Base-by-base conservation (phyloP, 1,140 invertebrate species). In the Idris sp. region DNA sequence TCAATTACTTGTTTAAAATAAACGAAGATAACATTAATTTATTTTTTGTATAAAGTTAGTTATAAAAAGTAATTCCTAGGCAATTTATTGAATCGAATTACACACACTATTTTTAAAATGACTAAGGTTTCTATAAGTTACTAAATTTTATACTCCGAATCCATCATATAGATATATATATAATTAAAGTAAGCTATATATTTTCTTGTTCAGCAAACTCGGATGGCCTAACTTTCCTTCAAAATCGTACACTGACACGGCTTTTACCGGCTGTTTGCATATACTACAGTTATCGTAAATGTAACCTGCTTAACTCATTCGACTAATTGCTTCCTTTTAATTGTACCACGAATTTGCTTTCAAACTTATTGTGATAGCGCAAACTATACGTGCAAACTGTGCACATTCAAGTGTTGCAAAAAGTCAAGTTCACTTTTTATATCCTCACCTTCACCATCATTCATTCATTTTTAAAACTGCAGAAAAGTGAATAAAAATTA, bases 221-320 rank as follows among this genome's bases (percentile, higher is more conserved):
- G 8, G 33, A 6, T 46, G 11, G 48, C 41, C 46, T 18, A 65
- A 65, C 49, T 65, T 73, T 65, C 11, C 44, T 49, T 33, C 26
- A 31, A 13, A 58, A 43, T 73, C 53, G 43, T 33, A 58, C 51
- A 73, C 59, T 58, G 51, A 64, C 53, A 58, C 58, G 36, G 44
- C 36, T 38, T 61, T 51, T 51, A 53, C 56, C 22, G 25, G 41
- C 26, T 49, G 51, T 26, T 56, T 51, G 58, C 36, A 73, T 61
- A 51, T 58, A 61, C 62, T 36, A 61, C 30, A 77, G 75, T 74
- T 74, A 68, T 61, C 58, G 68, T 61, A 73, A 77, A 69, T 56
- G 68, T 72, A 59, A 68, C 62, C 49, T 46, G 68, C 51, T 77
- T 68, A 62, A 56, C 46, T 64, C 54, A 25, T 35, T 43, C 36